A percentile compares a stretch with the other conserved stretches of the same genome.
Evolutionary conservation across 1,140 invertebrate genomes (phyloP).

Genomic region (Neodiprion virginianus): DNA sequence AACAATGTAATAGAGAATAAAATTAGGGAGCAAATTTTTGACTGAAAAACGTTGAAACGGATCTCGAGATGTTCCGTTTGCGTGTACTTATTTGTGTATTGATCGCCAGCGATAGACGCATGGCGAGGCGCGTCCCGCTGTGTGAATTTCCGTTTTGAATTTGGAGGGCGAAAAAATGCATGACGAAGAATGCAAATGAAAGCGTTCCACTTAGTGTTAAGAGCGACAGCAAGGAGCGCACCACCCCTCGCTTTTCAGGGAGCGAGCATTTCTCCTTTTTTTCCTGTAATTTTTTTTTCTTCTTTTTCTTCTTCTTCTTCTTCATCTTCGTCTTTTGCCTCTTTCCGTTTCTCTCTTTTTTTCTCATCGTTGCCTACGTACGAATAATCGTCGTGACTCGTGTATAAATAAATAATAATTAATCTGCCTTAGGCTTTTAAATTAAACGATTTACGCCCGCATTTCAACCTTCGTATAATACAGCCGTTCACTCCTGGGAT

Average conservation of each 20-base stretch:
- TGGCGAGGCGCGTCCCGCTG: too few species aligned
- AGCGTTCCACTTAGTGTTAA: conserved; percentile 1
- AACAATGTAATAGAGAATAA: too few species aligned
- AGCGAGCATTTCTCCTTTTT: neutral
- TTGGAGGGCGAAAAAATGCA: neutral
- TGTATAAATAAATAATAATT: neutral
- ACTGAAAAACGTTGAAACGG: too few species aligned
- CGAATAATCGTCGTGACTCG: conserved; percentile 1
- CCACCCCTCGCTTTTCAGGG: neutral
- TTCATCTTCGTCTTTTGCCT: too few species aligned
- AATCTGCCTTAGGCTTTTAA: neutral
- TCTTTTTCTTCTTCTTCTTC: neutral
- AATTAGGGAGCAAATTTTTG: too few species aligned
- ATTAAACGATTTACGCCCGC: neutral
- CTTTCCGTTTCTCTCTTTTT: neutral
- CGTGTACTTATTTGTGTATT: too few species aligned
- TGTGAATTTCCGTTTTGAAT: neutral
- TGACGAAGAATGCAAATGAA: neutral
- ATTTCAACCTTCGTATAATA: neutral
- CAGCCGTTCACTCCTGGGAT: too few species aligned
- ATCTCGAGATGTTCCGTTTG: too few species aligned
- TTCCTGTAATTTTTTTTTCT: neutral
- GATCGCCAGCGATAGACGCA: too few species aligned
- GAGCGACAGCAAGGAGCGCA: neutral
- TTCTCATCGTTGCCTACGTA: neutral